Evolutionary conservation across 2,113 vertebrate genomes (phyloP).

Genomic region (Misgurnus mizolepis): DNA sequence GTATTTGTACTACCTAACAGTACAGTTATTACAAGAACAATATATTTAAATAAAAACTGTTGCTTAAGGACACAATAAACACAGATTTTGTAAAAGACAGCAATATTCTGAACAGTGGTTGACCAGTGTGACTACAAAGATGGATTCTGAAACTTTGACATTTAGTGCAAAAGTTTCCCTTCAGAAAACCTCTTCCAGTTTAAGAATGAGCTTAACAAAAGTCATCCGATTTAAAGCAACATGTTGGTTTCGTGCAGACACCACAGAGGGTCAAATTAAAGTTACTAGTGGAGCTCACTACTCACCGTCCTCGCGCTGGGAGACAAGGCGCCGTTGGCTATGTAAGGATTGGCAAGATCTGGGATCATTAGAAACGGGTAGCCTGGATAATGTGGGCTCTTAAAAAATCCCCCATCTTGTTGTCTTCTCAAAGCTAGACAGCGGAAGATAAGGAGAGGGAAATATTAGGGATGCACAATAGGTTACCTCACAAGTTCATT

Average conservation of each 20-base stretch:
- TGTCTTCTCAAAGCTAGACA: conserved; percentile 84
- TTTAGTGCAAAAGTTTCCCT: background rate
- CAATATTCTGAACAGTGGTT: background rate
- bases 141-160: background rate
- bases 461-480: conserved; percentile 6
- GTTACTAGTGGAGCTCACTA: conserved; percentile 33
- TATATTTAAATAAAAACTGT: no score
- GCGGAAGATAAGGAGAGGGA: background rate
- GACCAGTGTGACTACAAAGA: background rate
- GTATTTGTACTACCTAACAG: no score
- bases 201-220: background rate
- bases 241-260: background rate
- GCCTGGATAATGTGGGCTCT: conserved; percentile 88
- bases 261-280: background rate
- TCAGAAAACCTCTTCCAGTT: background rate
- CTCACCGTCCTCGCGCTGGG: conserved; percentile 91
- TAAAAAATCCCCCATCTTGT: conserved; percentile 92
- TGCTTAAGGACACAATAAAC: background rate
- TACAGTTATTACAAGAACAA: no score
- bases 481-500: background rate
- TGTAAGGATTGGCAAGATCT: conserved; percentile 88
- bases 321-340: conserved; percentile 88
- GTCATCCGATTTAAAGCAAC: background rate
- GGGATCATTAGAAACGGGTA: conserved; percentile 97
- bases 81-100: background rate